A percentile compares a stretch with the other conserved stretches of the same genome.
phyloP scores from a whole-genome alignment of 2,797 vertebrate species.

The Rhynchotus rufescens region DNA sequence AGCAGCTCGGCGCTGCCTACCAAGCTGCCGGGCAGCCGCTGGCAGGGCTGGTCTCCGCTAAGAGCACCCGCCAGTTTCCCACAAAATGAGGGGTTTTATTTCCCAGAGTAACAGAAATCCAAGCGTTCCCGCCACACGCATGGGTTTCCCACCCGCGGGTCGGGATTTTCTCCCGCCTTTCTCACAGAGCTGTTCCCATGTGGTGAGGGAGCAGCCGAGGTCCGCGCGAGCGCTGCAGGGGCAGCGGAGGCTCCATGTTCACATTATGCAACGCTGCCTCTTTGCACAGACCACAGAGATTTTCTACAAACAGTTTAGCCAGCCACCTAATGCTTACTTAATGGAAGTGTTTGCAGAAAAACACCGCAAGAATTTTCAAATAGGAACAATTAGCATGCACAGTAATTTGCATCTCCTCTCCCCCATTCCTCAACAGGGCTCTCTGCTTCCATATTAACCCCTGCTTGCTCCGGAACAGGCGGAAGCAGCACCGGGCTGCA shows the following conservation, averaged over 20 bases:
- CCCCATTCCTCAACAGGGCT: constrained; percentile 56
- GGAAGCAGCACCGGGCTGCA: background rate
- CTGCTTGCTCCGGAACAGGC: background rate
- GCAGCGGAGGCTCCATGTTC: constrained; percentile 3
- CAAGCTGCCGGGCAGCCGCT: background rate
- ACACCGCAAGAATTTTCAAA: constrained; percentile 73
- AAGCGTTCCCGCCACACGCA: accelerated
- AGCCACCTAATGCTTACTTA: constrained; percentile 70
- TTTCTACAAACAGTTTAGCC: constrained; percentile 50
- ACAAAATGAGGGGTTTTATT: accelerated
- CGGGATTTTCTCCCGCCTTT: accelerated
- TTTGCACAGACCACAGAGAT: background rate
- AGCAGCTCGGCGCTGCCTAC: background rate
- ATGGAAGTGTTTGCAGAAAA: constrained; percentile 74
- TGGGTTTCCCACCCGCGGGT: background rate
- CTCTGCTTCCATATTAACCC: constrained; percentile 67
- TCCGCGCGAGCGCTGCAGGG: background rate
- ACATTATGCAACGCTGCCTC: constrained; percentile 38
- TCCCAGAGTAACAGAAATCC: background rate
- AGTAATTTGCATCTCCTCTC: constrained; percentile 75
- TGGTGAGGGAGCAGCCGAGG: background rate
- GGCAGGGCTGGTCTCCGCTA: background rate
- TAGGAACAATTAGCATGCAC: constrained; percentile 78
- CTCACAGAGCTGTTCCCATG: background rate
- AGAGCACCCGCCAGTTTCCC: background rate